Evolutionary conservation across 2,113 vertebrate species (phyloP), one percentile per base, ranked within the genome.

Genomic region (Dipodomys ordii): DNA sequence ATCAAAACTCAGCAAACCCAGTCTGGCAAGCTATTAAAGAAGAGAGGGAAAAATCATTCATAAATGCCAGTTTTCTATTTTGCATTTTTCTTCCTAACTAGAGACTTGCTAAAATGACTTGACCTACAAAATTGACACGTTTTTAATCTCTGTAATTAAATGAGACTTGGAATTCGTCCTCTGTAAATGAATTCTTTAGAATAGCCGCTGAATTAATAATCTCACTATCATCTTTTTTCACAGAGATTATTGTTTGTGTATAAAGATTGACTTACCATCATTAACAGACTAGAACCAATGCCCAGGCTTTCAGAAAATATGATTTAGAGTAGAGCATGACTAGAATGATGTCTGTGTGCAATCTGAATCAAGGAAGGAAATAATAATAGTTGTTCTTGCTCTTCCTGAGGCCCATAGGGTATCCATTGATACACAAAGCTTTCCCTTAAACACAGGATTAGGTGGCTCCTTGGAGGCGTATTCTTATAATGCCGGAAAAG

Each of bases 141-240:
- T 93, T 93, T 94, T 72, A 20, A 81, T 87, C 68, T 83, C 90
- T 83, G 79, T 85, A 90, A 96, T 93, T 85, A 85, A 90, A 73
- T 10, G 8, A 88, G 68, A 84, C 57, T 74, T 94, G 49, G 53
- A 93, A 84, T 80, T 91, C 32, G 67, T 90, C 67, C 71, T 28
- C 49, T 80, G 16, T 93, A 90, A 94, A 88, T 90, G 83, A 88
- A 95, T 83, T 84, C 25, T 71, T 90, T 72, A 68, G 60, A 85
- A 90, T 88, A 28, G 8, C 28, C 74, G 73, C 83, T 71, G 85
- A 72, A 85, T 91, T 87, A 81, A 72, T 93, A 72, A 84, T 87
- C 28, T 93, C 25, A 12, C 8, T 60, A 27, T 86, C 28, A 87
- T 71, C 25, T 67, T 92, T 93, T 90, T 87, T 77, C 11, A 30